Evolutionary conservation across 2,113 vertebrate species (phyloP).

Genomic region (Gambusia holbrooki): DNA sequence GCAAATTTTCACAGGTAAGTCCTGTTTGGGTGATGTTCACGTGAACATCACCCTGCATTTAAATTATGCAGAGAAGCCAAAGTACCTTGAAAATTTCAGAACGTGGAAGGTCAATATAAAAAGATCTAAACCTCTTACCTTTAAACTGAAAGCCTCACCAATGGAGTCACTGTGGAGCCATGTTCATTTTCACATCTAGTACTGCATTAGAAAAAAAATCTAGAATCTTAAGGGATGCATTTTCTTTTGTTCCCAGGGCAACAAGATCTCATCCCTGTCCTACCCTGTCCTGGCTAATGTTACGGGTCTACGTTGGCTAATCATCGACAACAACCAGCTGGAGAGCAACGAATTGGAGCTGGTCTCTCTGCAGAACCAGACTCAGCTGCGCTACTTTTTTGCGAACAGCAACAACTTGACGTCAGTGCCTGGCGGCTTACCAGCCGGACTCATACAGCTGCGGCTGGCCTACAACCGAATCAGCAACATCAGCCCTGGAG

Average conservation of each 20-base stretch:
- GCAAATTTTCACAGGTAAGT: background rate
- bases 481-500: conserved; percentile 59
- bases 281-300: conserved; percentile 63
- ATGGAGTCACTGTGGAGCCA: background rate
- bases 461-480: conserved; percentile 79
- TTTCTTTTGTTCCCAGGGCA: conserved; percentile 59
- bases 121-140: background rate
- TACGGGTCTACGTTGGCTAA: conserved; percentile 76
- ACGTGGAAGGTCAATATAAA: background rate
- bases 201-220: background rate
- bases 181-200: background rate
- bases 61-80: too few species aligned
- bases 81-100: background rate
- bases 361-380: conserved; percentile 65
- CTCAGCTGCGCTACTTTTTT: conserved; percentile 73
- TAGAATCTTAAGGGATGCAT: background rate
- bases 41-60: too few species aligned
- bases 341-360: conserved; percentile 55
- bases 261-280: conserved; percentile 71
- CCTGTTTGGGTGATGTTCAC: background rate
- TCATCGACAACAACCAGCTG: conserved; percentile 80
- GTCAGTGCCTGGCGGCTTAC: conserved; percentile 69
- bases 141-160: background rate
- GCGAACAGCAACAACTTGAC: conserved; percentile 78
- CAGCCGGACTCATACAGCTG: conserved; percentile 75